These are phyloP conservation scores for Pelodytes ibericus DNA, from an alignment of 2,797 vertebrate genomes.

Conservation along the genomic window DNA sequence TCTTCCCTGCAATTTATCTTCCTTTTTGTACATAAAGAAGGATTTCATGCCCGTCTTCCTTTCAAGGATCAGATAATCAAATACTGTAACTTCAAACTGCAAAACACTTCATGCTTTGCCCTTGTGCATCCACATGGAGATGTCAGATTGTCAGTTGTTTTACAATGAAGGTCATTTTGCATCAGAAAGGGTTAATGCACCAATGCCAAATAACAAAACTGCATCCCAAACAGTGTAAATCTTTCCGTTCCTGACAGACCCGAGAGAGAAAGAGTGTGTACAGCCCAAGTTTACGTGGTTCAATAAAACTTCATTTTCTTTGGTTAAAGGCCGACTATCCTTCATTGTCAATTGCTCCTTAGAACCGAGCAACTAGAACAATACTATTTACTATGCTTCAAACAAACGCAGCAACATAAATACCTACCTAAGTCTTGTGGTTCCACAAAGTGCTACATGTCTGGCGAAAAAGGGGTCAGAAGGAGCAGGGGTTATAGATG, in stretches of 20 bases:
- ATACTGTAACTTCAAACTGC: too few relatives aligned
- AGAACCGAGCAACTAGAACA: constrained; percentile 30
- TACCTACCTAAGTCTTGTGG: constrained; percentile 19
- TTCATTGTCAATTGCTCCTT: constrained; percentile 30
- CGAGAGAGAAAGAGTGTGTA: constrained; percentile 10
- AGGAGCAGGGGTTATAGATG: background rate
- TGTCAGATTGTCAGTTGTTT: too few relatives aligned
- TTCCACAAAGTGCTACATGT: background rate
- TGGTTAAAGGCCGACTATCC: constrained; percentile 32
- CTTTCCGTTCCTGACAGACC: constrained; percentile 21
- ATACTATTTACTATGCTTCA: constrained; percentile 36
- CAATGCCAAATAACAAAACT: constrained; percentile 3
- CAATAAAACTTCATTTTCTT: constrained; percentile 40
- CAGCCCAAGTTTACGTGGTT: constrained; percentile 16
- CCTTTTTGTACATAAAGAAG: too few relatives aligned
- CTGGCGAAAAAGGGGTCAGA: background rate
- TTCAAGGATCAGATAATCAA: too few relatives aligned
- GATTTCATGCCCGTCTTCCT: too few relatives aligned
- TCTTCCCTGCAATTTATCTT: too few relatives aligned
- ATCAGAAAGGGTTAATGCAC: background rate
- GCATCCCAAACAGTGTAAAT: constrained; percentile 22
- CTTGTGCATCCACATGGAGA: too few relatives aligned
- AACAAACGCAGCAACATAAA: constrained; percentile 18
- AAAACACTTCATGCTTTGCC: too few relatives aligned
- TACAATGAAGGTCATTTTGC: background rate